Evolutionary conservation across 2,113 vertebrate species (phyloP), one percentile per base, ranked within the genome.

Genomic region (Gymnocephalus cernua): DNA sequence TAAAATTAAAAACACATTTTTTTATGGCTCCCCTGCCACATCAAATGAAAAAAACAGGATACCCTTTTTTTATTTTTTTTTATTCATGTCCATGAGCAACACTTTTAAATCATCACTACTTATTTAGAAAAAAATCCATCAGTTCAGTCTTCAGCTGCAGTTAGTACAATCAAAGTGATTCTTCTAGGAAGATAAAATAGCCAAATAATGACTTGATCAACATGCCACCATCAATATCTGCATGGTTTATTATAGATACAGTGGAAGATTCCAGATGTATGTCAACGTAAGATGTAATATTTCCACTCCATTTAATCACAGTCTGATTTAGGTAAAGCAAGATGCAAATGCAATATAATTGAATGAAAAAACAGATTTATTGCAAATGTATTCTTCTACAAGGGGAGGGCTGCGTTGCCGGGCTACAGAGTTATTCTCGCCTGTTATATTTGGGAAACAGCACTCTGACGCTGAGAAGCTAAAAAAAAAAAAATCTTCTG

Each of bases 401-500:
- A 25, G 10, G 1, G 1, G 44, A 61, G 21, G 19, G 81, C 11
- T 66, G 23, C n/a, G 47, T 74, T 79, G 76, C 82, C 41, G 6
- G 16, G 65, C 56, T 69, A 15, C 56, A 45, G 25, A 27, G 41
- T 63, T 67, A 51, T 84, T 71, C 14, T 86, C 51, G 77, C 3
- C 25, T 54, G 32, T 72, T 73, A 25, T 76, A 68, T 71, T 79
- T 70, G 61, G 16, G 18, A 76, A 85, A 65, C 38, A 6, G n/a
- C 29, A 59, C 21, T 68, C 8, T 82, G 66, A 32, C 0, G 41
- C 44, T 85, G 50, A 32, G 72, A 62, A 67, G 58, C 64, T 72
- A 68, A 66, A 75, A 47, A 32, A 66, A 56, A 29, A n/a, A n/a
- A 32, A 61, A 74, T 64, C 19, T 65, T 59, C 27, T 81, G 54